A percentile compares a stretch with the other conserved stretches of the same genome.
These are phyloP conservation scores for Chaetogeoica ovagalla DNA, from an alignment of 2,888 invertebrate genomes.

Conservation along the genomic window DNA sequence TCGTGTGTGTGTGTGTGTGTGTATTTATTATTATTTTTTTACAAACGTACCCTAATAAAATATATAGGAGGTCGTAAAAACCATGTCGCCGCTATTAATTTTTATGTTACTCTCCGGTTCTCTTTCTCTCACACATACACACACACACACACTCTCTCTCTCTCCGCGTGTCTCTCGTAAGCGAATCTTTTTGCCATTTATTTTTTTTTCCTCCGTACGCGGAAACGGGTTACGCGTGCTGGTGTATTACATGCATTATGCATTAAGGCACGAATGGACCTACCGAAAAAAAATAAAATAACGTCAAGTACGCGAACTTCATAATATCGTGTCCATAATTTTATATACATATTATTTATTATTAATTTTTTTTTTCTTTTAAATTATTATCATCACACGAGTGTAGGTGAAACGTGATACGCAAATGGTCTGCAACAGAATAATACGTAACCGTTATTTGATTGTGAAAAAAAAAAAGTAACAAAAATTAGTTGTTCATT, in stretches of 20 bases:
- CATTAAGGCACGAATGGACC: conserved; percentile 51
- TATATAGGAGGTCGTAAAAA: conserved; percentile 50
- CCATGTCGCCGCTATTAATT: conserved; percentile 53
- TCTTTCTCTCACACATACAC: no score
- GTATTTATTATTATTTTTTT: conserved; percentile 25
- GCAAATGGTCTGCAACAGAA: background rate
- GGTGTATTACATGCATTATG: conserved; percentile 52
- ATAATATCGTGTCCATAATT: conserved; percentile 2
- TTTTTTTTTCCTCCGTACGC: conserved; percentile 37
- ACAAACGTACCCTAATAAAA: conserved; percentile 53
- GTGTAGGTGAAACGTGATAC: background rate
- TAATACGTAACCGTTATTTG: background rate
- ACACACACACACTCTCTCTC: background rate
- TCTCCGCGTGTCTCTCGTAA: background rate
- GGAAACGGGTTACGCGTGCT: conserved; percentile 53
- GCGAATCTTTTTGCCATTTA: conserved; percentile 51
- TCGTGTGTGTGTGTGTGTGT: background rate
- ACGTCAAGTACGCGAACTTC: conserved; percentile 38
- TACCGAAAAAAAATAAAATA: conserved; percentile 39
- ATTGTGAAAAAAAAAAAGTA: background rate
- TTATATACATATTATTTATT: background rate
- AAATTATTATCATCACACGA: background rate
- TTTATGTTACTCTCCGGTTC: conserved; percentile 42
- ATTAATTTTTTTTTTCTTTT: no score
- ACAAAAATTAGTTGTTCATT: background rate